phyloP scores from a whole-genome alignment of 64 coral and sea anemone genomes.

The Acropora yongei region DNA sequence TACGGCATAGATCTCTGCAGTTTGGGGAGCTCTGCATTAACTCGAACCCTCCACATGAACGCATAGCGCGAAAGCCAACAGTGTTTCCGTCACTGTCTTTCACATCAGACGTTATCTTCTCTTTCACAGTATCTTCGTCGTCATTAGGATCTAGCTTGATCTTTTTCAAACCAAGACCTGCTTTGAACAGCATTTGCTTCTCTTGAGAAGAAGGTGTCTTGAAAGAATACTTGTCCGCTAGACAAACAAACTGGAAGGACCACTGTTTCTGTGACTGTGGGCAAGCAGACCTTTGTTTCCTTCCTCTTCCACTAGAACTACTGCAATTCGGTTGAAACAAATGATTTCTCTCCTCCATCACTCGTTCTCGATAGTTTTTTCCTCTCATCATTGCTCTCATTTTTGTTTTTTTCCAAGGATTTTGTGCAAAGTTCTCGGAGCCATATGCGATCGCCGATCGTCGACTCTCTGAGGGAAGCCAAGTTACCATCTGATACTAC shows the following conservation, averaged over 20 bases:
- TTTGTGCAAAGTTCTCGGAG: slow-evolving; percentile 28
- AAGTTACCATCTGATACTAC: slow-evolving; percentile 58
- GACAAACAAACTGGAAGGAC: not conserved
- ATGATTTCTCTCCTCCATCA: slow-evolving; percentile 18
- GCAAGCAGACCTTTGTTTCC: slow-evolving; percentile 17
- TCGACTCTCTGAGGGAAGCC: slow-evolving; percentile 40
- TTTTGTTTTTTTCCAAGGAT: slow-evolving; percentile 32
- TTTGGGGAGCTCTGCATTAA: not conserved
- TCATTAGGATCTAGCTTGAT: too few relatives aligned
- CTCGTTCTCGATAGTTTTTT: slow-evolving; percentile 35
- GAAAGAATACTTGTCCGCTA: not conserved
- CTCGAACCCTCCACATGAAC: too few relatives aligned
- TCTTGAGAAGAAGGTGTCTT: not conserved
- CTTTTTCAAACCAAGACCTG: too few relatives aligned
- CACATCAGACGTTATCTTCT: too few relatives aligned
- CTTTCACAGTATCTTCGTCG: too few relatives aligned
- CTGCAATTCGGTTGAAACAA: slow-evolving; percentile 38
- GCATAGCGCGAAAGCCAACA: too few relatives aligned
- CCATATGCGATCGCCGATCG: slow-evolving; percentile 45
- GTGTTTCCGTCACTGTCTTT: too few relatives aligned
- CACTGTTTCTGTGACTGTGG: too few relatives aligned
- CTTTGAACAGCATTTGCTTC: too few relatives aligned
- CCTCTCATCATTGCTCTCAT: slow-evolving; percentile 22
- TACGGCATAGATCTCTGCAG: slow-evolving; percentile 38
- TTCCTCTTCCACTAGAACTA: slow-evolving; percentile 57